These are phyloP conservation scores for Tauraco erythrolophus DNA, from an alignment of 2,113 vertebrate genomes.

Conservation along the genomic window DNA sequence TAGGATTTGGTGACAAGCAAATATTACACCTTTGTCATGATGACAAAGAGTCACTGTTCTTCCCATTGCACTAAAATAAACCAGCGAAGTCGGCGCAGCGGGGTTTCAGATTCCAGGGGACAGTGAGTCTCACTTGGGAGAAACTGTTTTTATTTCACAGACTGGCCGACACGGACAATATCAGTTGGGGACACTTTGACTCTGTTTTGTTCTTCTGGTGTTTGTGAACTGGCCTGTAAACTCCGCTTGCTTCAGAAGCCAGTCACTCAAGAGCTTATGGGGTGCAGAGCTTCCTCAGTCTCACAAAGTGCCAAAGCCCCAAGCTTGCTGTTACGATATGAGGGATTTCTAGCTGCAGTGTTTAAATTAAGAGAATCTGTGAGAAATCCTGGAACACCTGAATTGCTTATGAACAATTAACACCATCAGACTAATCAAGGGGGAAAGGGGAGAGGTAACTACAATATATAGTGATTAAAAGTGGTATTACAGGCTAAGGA, in stretches of 20 bases:
- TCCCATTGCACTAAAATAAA: not conserved
- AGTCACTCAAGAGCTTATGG: not conserved
- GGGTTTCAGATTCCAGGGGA: slow-evolving; percentile 40
- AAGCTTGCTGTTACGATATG: not conserved
- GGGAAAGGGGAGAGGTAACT: not conserved
- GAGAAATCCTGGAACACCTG: not conserved
- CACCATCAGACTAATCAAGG: not conserved
- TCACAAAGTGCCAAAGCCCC: not conserved
- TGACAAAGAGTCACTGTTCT: slow-evolving; percentile 45
- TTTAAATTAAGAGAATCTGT: not conserved
- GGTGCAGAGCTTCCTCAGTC: not conserved
- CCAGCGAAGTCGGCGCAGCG: not conserved
- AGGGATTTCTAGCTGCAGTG: not conserved
- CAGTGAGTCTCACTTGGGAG: not conserved
- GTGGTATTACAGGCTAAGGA: not conserved
- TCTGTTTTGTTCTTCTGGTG: not conserved
- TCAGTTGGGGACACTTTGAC: not conserved
- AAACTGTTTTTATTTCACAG: slow-evolving; percentile 13
- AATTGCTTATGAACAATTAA: not conserved
- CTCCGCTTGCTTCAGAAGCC: not conserved
- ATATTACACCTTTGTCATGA: slow-evolving; percentile 26
- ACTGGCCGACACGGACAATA: not conserved
- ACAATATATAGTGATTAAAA: not conserved
- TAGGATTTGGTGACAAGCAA: slow-evolving; percentile 48
- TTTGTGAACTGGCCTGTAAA: not conserved